These are phyloP conservation scores for Thymelicus lineola DNA, from an alignment of 2,888 invertebrate genomes.

Conservation along the genomic window DNA sequence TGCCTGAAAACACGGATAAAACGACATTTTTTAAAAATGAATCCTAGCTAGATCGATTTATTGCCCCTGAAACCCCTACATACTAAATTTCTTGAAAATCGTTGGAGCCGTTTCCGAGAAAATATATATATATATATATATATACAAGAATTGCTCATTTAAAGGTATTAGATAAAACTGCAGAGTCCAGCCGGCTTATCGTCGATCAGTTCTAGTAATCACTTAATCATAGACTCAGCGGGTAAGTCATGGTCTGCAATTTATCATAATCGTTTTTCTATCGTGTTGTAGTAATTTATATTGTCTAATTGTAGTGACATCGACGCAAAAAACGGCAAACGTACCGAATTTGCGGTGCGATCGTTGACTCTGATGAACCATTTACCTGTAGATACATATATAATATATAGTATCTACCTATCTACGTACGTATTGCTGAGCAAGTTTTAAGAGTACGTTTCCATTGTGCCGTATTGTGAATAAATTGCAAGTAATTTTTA, in stretches of 20 bases:
- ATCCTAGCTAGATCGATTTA: too few species aligned
- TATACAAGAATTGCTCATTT: too few species aligned
- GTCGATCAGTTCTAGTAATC: constrained; percentile 14
- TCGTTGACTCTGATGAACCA: constrained; percentile 76
- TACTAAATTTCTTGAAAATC: too few species aligned
- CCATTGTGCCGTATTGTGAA: constrained; percentile 50
- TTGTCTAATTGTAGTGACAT: constrained; percentile 41
- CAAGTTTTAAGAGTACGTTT: constrained; percentile 63
- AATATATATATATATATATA: too few species aligned
- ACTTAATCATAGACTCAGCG: constrained; percentile 28
- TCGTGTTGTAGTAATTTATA: constrained; percentile 38
- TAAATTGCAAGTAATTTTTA: background rate
- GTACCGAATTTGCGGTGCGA: constrained; percentile 69
- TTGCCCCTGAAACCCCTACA: too few species aligned
- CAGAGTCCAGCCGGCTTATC: constrained; percentile 1
- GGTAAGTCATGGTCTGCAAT: constrained; percentile 23
- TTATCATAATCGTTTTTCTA: constrained; percentile 29
- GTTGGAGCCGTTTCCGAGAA: too few species aligned
- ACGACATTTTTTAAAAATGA: too few species aligned
- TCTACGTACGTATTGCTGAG: constrained; percentile 56
- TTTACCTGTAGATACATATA: constrained; percentile 58
- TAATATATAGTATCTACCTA: constrained; percentile 51
- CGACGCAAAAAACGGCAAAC: constrained; percentile 60
- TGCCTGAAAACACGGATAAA: too few species aligned
- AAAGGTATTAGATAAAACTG: constrained; percentile 5